These are phyloP conservation scores for Acleris literana DNA, from an alignment of 2,888 invertebrate species.

Conservation along the genomic window DNA sequence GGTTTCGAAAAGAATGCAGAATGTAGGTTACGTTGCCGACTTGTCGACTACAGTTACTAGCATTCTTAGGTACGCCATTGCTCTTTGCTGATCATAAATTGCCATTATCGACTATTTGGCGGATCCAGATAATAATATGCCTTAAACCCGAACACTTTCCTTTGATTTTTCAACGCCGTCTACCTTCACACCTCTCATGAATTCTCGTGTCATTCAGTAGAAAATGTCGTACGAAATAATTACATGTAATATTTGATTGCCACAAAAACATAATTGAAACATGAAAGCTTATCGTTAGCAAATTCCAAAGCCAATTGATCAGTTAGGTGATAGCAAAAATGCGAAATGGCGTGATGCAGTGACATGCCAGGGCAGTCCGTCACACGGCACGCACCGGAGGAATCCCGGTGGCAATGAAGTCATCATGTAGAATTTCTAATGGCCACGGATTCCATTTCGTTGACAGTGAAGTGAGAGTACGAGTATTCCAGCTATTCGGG, in stretches of 20 bases:
- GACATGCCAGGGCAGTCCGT: slow-evolving; percentile 48
- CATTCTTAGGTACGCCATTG: slow-evolving; percentile 71
- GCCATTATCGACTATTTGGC: slow-evolving; percentile 1
- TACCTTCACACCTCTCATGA: neutral
- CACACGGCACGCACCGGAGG: slow-evolving; percentile 57
- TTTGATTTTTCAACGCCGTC: neutral
- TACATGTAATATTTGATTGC: slow-evolving; percentile 31
- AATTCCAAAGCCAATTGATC: slow-evolving; percentile 48
- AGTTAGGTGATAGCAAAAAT: slow-evolving; percentile 50
- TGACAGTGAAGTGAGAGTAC: slow-evolving; percentile 77
- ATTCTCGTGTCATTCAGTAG: neutral
- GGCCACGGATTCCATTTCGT: slow-evolving; percentile 79
- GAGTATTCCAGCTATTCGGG: slow-evolving; percentile 71
- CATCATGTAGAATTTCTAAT: slow-evolving; percentile 79
- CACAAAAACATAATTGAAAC: slow-evolving; percentile 43
- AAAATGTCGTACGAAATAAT: slow-evolving; percentile 22
- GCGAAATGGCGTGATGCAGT: slow-evolving; percentile 54
- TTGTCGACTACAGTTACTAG: slow-evolving; percentile 77
- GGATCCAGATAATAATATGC: neutral
- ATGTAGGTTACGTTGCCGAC: slow-evolving; percentile 81
- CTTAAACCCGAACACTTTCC: neutral
- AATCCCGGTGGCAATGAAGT: slow-evolving; percentile 74
- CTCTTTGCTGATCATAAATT: slow-evolving; percentile 36
- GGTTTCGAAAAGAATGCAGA: slow-evolving; percentile 83
- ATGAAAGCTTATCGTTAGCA: slow-evolving; percentile 47